Percentiles rank a stretch among this genome's conserved stretches.
These are phyloP conservation scores for Acyrthosiphon pisum DNA, from an alignment of 1,140 invertebrate genomes.

Conservation along the genomic window DNA sequence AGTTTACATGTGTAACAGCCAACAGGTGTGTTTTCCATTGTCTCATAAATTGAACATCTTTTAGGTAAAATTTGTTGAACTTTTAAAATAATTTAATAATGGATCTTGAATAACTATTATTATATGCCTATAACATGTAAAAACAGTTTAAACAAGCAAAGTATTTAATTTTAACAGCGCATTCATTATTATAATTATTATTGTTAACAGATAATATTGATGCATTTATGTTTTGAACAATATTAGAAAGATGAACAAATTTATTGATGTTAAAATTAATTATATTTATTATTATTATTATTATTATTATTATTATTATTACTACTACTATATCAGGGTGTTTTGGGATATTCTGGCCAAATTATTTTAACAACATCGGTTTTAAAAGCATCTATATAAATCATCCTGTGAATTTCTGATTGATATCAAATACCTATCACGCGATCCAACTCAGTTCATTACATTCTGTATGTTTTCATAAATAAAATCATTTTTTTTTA, in stretches of 20 bases:
- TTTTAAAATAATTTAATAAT: background rate
- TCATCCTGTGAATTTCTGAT: background rate
- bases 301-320: background rate
- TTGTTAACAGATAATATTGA: constrained; percentile 22
- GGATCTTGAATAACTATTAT: constrained; percentile 38
- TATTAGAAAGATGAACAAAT: constrained; percentile 16
- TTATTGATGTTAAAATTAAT: constrained; percentile 17
- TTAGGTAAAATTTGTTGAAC: background rate
- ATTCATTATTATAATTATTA: constrained; percentile 15
- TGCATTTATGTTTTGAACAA: constrained; percentile 2
- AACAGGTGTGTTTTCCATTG: constrained; percentile 33
- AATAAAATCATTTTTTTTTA: background rate
- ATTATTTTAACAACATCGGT: constrained; percentile 9
- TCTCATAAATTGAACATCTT: background rate
- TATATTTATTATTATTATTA: constrained; percentile 24
- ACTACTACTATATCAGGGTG: constrained; percentile 30
- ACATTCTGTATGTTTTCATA: background rate
- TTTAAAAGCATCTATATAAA: background rate
- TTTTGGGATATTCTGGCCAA: constrained; percentile 39
- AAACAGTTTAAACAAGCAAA: background rate
- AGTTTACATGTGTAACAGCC: background rate
- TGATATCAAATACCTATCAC: background rate
- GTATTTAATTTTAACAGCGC: background rate
- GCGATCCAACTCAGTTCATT: background rate
- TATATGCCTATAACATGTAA: constrained; percentile 30